A percentile compares a stretch with the other conserved stretches of the same genome.
Evolutionary conservation across 2,888 invertebrate genomes (phyloP).

Genomic region (Sarcophaga caerulescens): DNA sequence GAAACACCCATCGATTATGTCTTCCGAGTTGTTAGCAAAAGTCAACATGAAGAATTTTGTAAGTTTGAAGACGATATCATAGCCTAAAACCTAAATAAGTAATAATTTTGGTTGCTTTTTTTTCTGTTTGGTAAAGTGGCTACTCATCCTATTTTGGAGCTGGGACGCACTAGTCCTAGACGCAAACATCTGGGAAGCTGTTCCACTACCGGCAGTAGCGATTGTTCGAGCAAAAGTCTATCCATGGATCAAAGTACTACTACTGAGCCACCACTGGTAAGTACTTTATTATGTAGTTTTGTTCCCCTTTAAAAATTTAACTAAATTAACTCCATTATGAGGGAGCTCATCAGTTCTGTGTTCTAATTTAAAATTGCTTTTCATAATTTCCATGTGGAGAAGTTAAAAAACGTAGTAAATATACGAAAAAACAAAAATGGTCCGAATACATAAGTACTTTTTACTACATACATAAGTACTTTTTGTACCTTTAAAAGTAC

Average conservation of each 20-base stretch:
- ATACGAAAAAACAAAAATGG: background rate
- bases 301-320: too few relatives aligned
- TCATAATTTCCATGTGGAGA: background rate
- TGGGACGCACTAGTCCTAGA: conserved; percentile 80
- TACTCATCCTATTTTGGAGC: conserved; percentile 86
- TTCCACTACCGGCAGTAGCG: conserved; percentile 85
- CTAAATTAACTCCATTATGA: too few relatives aligned
- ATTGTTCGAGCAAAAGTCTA: conserved; percentile 83
- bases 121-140: conserved; percentile 82
- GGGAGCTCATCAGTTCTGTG: too few relatives aligned
- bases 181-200: conserved; percentile 84
- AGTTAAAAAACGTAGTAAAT: background rate
- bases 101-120: too few relatives aligned
- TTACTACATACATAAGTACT: too few relatives aligned
- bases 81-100: background rate
- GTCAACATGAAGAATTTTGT: conserved; percentile 87
- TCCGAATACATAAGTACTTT: too few relatives aligned
- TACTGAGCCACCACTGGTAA: conserved; percentile 75
- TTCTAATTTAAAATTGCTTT: too few relatives aligned
- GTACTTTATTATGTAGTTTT: conserved; percentile 1
- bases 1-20: conserved; percentile 89
- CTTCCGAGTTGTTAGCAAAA: conserved; percentile 92
- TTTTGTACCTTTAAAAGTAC: too few relatives aligned
- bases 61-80: conserved; percentile 75
- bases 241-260: conserved; percentile 81